Conservation (phyloP, 1,140 invertebrate genomes). For the Dreissena rostriformis region DNA sequence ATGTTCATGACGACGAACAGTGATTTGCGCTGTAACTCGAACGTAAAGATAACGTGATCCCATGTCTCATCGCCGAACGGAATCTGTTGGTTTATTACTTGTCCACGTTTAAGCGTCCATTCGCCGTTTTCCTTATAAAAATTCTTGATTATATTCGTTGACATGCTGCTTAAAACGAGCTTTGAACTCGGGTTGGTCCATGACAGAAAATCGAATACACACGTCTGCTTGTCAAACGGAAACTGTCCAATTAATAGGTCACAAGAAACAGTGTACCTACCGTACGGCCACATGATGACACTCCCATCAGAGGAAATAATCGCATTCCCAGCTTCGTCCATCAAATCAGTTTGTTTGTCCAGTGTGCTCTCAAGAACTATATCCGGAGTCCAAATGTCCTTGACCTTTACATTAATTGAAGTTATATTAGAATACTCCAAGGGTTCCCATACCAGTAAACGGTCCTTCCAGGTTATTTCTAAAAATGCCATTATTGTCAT, state of each 20-base stretch:
- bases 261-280: slow-evolving; percentile 82
- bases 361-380: slow-evolving; percentile 15
- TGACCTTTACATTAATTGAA: too few species aligned
- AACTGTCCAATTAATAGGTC: slow-evolving; percentile 85
- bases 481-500: slow-evolving; percentile 5
- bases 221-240: not conserved
- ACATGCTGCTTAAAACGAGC: not conserved
- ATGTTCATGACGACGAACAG: slow-evolving; percentile 53
- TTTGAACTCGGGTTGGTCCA: slow-evolving; percentile 87
- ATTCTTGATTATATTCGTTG: not conserved
- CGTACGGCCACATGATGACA: slow-evolving; percentile 43
- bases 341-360: slow-evolving; percentile 38
- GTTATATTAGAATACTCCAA: too few species aligned
- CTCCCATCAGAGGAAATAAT: slow-evolving; percentile 4
- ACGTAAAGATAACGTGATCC: slow-evolving; percentile 47
- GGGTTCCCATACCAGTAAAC: too few species aligned
- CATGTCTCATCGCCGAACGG: not conserved
- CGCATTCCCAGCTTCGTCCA: slow-evolving; percentile 4
- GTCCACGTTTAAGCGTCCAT: slow-evolving; percentile 10
- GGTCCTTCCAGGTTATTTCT: not conserved
- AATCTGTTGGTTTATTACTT: not conserved
- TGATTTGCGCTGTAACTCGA: slow-evolving; percentile 10
- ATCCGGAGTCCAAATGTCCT: slow-evolving; percentile 25
- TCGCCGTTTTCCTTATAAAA: slow-evolving; percentile 29
- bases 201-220: slow-evolving; percentile 81